These are phyloP conservation scores for Coelinius sp. DNA, from an alignment of 2,888 invertebrate species.

Conservation along the genomic window DNA sequence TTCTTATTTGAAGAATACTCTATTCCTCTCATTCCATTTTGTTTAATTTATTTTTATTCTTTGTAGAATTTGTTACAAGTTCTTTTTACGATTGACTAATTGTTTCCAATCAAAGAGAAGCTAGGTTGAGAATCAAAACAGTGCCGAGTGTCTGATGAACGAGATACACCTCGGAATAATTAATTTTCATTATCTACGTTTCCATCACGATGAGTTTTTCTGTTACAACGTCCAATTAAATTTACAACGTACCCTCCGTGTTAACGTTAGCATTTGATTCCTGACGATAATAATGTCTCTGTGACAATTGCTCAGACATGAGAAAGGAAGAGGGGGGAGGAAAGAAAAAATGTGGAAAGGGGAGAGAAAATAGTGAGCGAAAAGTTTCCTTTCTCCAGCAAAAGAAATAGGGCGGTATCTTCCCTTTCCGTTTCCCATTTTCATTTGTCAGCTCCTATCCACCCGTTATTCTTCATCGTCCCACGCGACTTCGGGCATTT, in stretches of 20 bases:
- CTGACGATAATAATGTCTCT: neutral
- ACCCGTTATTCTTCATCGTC: neutral
- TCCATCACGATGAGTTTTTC: neutral
- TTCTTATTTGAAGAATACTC: no score
- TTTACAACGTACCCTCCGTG: neutral
- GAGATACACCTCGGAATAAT: neutral
- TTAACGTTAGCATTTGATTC: neutral
- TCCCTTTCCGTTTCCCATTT: conserved; percentile 37
- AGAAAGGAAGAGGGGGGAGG: neutral
- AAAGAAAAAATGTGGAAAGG: neutral
- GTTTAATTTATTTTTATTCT: no score
- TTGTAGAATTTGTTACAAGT: no score
- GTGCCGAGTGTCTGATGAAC: no score
- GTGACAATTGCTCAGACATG: neutral
- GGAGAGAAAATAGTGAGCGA: neutral
- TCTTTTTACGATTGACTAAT: no score
- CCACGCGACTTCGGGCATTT: conserved; percentile 12
- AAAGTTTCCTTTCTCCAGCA: conserved; percentile 18
- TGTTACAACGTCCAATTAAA: conserved; percentile 1
- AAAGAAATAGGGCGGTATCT: conserved; percentile 36
- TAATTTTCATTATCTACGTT: neutral
- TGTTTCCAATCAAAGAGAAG: conserved; percentile 13
- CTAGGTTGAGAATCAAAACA: no score
- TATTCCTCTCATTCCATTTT: no score
- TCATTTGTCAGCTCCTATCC: conserved; percentile 34